Evolutionary conservation across 2,113 vertebrate species (phyloP).

Genomic region (Colius striatus): DNA sequence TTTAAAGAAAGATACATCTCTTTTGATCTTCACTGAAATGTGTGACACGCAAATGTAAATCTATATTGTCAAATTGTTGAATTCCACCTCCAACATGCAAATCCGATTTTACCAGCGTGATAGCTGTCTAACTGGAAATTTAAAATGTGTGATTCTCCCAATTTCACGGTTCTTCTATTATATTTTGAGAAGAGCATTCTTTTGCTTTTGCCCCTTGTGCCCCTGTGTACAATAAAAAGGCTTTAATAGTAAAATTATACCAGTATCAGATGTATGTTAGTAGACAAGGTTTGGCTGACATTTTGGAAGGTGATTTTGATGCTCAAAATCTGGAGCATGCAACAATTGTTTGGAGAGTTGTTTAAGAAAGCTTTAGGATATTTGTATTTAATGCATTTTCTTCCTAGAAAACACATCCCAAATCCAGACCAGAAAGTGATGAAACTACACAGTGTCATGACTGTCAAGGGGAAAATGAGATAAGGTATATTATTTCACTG

Average conservation of each 20-base stretch:
- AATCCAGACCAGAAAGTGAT: constrained; percentile 69
- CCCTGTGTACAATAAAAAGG: neutral
- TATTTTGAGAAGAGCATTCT: neutral
- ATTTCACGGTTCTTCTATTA: neutral
- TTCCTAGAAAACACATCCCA: constrained; percentile 77
- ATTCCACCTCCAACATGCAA: neutral
- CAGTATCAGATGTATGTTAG: neutral
- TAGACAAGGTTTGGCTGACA: neutral
- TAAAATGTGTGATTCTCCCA: neutral
- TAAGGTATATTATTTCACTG: constrained; percentile 74
- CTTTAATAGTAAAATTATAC: neutral
- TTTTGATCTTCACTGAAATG: constrained; percentile 6
- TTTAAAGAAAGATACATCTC: neutral
- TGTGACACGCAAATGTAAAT: neutral
- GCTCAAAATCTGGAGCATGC: neutral
- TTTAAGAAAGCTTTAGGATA: neutral
- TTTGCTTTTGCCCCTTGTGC: neutral
- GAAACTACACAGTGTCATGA: constrained; percentile 71
- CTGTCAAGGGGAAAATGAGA: constrained; percentile 81
- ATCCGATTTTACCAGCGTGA: neutral
- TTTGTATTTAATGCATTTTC: constrained; percentile 37
- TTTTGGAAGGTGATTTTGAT: neutral
- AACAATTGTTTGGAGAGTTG: neutral
- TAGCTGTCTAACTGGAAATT: neutral
- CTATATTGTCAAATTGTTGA: neutral